A percentile compares a stretch with the other conserved stretches of the same genome.
Evolutionary conservation across 2,113 vertebrate genomes (phyloP).

Genomic region (Peromyscus polionotus): DNA sequence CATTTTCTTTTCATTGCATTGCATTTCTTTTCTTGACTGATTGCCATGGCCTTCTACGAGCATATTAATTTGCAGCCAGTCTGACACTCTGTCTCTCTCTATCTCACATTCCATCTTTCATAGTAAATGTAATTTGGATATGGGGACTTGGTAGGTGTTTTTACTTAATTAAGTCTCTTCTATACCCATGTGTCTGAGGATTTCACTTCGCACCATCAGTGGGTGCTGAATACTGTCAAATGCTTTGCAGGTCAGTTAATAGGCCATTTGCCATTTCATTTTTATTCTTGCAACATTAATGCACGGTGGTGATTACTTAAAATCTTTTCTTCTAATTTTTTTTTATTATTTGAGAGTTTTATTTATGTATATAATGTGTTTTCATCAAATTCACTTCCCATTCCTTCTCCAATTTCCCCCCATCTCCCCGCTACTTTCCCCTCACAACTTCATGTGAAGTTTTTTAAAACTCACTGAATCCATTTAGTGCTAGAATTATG

Average conservation of each 20-base stretch:
- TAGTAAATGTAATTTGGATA: not conserved
- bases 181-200: not conserved
- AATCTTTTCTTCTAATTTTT: not conserved
- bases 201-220: not conserved
- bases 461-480: not conserved
- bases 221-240: not conserved
- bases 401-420: not conserved
- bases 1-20: not conserved
- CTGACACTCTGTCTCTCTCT: not conserved
- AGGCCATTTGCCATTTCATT: not conserved
- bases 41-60: not conserved
- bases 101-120: not conserved
- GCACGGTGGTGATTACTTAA: not conserved
- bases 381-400: not conserved
- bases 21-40: not conserved
- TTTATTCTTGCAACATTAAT: not conserved
- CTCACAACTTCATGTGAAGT: not conserved
- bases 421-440: not conserved
- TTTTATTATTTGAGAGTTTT: not conserved
- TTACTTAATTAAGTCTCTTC: not conserved
- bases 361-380: not conserved
- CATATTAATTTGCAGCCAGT: not conserved
- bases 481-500: not conserved
- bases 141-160: not conserved
- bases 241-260: not conserved